Base-by-base conservation (phyloP, 2,888 invertebrate species). In the Adelphocoris suturalis region DNA sequence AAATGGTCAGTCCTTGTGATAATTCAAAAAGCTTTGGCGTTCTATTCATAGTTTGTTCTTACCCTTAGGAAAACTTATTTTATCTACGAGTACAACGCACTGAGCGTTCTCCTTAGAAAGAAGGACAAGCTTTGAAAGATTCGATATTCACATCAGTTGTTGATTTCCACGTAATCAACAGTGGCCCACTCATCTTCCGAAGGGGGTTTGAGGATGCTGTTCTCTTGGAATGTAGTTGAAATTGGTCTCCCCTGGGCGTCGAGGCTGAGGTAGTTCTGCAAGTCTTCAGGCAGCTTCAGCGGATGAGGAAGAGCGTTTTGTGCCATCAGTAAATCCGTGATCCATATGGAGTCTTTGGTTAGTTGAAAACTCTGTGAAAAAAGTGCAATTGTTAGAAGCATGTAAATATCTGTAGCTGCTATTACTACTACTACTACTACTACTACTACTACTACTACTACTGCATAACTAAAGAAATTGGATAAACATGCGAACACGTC, bases 181-280 rank as follows among this genome's bases (percentile, higher is more conserved):
- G 95, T 95, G 92, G 95, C 95, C 96, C 96, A 96, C 91, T 95
- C 94, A 84, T 94, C 93, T 90, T 95, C 95, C 0, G 94, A 93
- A 81, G 94, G 93, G 82, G 94, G 94, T 4, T 93, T 93, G n/a
- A 94, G 68, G 37, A 46, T 92, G 55, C 94, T 93, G 11, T 91
- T 91, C 0, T 94, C 94, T 1, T 95, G 94, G n/a, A 95, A 94
- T 0, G 94, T 94, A 0, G 95, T 95, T 82, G 95, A 93, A 82
- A 96, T 92, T 0, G 96, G 96, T 78, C 94, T 93, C 0, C 96
- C 96, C 61, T 94, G 93, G 0, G 94, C 93, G 91, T 95, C 94
- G 84, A 96, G 92, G 0, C 96, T 95, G 46, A 96, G 94, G 93
- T 96, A 96, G 46, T 94, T 94, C 27, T 94, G 93, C 85, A 96